A percentile compares a stretch with the other conserved stretches of the same genome.
phyloP scores from a whole-genome alignment of 1,140 invertebrate species.

The Parasteatoda tepidariorum region DNA sequence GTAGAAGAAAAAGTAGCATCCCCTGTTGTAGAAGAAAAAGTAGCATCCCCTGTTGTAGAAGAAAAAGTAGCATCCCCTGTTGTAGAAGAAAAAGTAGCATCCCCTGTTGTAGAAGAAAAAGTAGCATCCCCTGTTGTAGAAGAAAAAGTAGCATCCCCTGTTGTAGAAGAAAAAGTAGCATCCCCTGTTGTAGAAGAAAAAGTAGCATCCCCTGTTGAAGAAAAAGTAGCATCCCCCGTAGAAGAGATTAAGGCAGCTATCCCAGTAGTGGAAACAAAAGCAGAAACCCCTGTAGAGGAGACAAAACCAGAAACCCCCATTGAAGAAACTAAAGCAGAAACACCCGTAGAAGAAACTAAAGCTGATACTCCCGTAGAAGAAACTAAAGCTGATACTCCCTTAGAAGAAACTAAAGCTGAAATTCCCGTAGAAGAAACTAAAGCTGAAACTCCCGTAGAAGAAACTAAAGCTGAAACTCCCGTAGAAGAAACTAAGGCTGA shows the following conservation, averaged over 20 bases:
- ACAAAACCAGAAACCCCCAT: background rate
- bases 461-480: background rate
- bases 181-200: background rate
- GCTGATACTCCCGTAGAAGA: background rate
- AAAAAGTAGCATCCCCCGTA: conserved; percentile 6
- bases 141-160: background rate
- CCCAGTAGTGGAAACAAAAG: background rate
- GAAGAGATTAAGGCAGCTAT: background rate
- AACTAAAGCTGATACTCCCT: background rate
- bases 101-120: background rate
- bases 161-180: background rate
- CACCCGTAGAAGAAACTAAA: background rate
- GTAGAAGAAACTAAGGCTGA: background rate
- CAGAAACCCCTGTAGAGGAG: background rate
- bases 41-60: background rate
- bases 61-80: conserved; percentile 8
- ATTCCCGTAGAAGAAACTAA: background rate
- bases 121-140: background rate
- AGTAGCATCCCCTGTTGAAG: background rate
- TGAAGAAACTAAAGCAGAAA: background rate
- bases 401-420: conserved; percentile 3
- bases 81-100: background rate
- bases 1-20: background rate
- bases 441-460: conserved; percentile 4
- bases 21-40: conserved; percentile 2